phyloP scores from a whole-genome alignment of 1,140 invertebrate species.

The Anadara kagoshimensis region DNA sequence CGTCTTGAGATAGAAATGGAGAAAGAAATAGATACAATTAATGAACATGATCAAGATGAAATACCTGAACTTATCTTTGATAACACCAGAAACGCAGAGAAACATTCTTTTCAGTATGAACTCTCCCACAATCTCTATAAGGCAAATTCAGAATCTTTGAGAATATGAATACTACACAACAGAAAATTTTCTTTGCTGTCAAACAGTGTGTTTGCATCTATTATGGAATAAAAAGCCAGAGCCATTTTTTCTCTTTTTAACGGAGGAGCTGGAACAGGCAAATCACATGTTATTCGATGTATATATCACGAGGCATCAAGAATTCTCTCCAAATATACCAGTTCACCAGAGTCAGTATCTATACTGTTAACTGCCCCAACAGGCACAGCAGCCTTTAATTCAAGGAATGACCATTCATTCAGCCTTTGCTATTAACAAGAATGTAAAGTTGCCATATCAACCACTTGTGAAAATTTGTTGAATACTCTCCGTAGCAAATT shows the following conservation, averaged over 20 bases:
- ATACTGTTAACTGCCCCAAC: no score
- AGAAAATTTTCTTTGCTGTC: no score
- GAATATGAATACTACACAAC: conserved; percentile 7
- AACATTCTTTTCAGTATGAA: conserved; percentile 3
- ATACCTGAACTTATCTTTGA: background rate
- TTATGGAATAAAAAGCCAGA: conserved; percentile 11
- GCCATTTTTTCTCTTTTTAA: conserved; percentile 13
- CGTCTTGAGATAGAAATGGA: no score
- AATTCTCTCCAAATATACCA: no score
- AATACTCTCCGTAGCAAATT: no score
- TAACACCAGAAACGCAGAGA: background rate
- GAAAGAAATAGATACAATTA: background rate
- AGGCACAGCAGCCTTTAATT: no score
- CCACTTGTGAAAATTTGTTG: no score
- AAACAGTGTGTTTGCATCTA: conserved; percentile 13
- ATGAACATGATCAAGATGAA: background rate
- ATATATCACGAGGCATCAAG: no score
- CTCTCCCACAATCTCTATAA: background rate
- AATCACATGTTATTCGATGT: conserved; percentile 11
- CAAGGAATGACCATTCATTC: no score
- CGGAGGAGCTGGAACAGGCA: conserved; percentile 17
- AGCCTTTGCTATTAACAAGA: no score
- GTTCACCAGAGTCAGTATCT: no score
- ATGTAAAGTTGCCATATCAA: no score
- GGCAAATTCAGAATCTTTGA: background rate